Percentiles rank a stretch among this genome's conserved stretches.
phyloP scores from a whole-genome alignment of 2,113 vertebrate species.

The Corvus hawaiiensis region DNA sequence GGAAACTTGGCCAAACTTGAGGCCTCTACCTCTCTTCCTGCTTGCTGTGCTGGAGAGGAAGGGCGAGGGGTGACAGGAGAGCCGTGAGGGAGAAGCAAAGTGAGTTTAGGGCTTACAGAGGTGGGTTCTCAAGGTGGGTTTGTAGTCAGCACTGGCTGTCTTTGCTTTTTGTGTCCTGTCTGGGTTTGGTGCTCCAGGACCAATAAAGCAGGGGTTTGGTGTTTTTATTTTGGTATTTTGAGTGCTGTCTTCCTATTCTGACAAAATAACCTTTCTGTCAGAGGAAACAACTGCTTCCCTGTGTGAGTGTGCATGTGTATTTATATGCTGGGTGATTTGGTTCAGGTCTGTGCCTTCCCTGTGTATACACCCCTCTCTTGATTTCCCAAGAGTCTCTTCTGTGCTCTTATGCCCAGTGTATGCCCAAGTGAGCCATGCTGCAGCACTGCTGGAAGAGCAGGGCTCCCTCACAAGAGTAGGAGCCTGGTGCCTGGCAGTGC shows the following conservation, averaged over 20 bases:
- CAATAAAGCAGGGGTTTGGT: background rate
- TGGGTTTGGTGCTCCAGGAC: background rate
- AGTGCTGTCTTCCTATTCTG: background rate
- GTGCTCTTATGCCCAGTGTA: background rate
- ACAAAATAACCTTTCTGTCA: background rate
- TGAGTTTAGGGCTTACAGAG: background rate
- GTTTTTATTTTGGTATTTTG: background rate
- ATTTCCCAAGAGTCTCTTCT: background rate
- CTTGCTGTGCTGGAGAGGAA: background rate
- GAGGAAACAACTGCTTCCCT: background rate
- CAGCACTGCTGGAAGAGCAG: background rate
- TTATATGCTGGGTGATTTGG: background rate
- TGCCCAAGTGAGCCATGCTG: background rate
- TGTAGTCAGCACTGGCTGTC: background rate
- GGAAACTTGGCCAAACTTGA: constrained; percentile 13
- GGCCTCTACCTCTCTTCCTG: background rate
- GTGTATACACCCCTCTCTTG: background rate
- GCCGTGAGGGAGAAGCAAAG: background rate
- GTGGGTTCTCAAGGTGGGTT: background rate
- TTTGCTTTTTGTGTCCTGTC: background rate
- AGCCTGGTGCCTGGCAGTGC: background rate
- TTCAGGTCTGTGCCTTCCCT: background rate
- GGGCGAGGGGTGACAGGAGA: background rate
- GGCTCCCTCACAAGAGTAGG: background rate
- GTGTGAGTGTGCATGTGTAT: background rate